Base-by-base conservation (phyloP, 2,888 invertebrate genomes). In the Ctena decussata region DNA sequence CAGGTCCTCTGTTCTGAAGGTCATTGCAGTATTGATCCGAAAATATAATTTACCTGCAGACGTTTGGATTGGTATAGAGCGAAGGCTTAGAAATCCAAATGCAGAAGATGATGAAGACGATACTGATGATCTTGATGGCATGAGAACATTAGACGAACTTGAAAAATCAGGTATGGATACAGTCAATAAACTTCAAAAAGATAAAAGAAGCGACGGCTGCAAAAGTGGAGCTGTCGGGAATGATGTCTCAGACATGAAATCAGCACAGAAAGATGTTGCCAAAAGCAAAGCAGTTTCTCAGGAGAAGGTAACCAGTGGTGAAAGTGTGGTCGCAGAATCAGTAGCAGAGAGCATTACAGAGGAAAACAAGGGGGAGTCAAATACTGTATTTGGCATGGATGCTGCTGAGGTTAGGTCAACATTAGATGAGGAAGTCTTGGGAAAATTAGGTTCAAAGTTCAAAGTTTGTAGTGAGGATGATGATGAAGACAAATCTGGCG, bases 21-120 rank as follows among this genome's bases (percentile, higher is more conserved):
- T 82, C 35, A 77, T 86, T 39, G 27, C 65, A 18, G n/a, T 44
- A 8, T 27, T 86, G 8, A 77, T 86, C 15, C 24, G 69, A 18
- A 80, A 86, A 72, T 60, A 86, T 35, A 53, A 73, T 5, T 65
- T 82, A 1, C 80, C 82, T 8, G 12, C 37, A 11, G 82, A 86
- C 30, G 70, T 80, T 24, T 73, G 82, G 80, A 72, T 65, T 0
- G 69, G 39, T 21, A 71, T 80, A 18, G 41, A 82, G 32, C 44
- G 77, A 6, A 69, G 77, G 30, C 60, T 80, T 3, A 21, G 46
- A 37, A 53, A 74, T 70, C 70, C 57, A 27, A 32, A 65, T 8
- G 65, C 69, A 0, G 24, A 27, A 0, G 11, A 18, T 12, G 60
- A 44, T 41, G 32, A 37, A 27, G 41, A 39, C 39, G 32, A 24